A percentile compares a stretch with the other conserved stretches of the same genome.
These are phyloP conservation scores for Halocaridina rubra DNA, from an alignment of 2,888 invertebrate genomes.

Conservation along the genomic window DNA sequence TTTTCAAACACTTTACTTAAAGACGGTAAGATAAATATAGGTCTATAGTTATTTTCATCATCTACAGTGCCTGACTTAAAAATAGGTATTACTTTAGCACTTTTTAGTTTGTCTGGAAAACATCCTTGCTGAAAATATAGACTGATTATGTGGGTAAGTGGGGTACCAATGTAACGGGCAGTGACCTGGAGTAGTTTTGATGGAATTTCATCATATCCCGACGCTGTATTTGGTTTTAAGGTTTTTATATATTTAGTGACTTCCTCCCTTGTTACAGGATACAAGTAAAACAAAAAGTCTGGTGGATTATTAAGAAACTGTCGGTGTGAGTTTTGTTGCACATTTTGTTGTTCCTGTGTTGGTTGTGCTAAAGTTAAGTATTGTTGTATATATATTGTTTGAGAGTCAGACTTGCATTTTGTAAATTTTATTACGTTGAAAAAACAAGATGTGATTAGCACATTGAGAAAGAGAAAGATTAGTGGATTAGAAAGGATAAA, in stretches of 20 bases:
- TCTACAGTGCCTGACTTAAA: neutral
- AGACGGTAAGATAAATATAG: neutral
- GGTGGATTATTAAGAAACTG: neutral
- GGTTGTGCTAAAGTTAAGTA: no score
- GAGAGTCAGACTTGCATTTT: no score
- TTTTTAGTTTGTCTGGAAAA: neutral
- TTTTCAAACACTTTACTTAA: neutral
- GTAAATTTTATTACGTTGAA: no score
- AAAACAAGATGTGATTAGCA: no score
- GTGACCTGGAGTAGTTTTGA: neutral
- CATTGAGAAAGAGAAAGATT: no score
- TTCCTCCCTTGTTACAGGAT: neutral
- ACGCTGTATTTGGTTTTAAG: neutral
- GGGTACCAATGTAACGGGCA: neutral
- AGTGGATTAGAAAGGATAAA: no score
- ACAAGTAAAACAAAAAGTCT: neutral
- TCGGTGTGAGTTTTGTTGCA: neutral
- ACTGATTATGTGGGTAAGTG: neutral
- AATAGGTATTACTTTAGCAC: neutral
- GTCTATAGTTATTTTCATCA: neutral
- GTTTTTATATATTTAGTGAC: neutral
- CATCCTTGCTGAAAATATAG: neutral
- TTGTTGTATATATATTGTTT: no score
- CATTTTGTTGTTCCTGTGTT: neutral
- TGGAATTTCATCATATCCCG: neutral